phyloP scores from a whole-genome alignment of 2,888 invertebrate species.

The Epsilonema sp. region DNA sequence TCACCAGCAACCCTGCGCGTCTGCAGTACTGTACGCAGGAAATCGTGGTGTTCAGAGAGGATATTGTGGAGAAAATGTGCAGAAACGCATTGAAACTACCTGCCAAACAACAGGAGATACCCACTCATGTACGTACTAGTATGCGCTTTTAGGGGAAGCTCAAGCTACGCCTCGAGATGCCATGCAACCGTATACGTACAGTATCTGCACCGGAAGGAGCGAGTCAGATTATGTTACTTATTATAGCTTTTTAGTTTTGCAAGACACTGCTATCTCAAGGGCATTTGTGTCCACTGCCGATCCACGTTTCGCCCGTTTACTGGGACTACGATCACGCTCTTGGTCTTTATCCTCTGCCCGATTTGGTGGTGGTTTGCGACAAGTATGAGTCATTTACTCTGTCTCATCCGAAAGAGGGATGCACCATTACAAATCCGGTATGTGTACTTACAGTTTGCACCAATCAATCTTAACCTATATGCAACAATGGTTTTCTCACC shows the following conservation, averaged over 20 bases:
- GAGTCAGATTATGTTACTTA: slow-evolving; percentile 7
- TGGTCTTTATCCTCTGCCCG: slow-evolving; percentile 72
- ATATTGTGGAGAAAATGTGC: slow-evolving; percentile 74
- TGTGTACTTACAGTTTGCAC: slow-evolving; percentile 19
- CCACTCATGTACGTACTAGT: slow-evolving; percentile 6
- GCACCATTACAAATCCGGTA: slow-evolving; percentile 64
- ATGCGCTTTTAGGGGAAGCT: neutral
- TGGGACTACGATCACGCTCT: slow-evolving; percentile 75
- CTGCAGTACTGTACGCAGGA: slow-evolving; percentile 88
- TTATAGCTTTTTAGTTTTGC: slow-evolving; percentile 10
- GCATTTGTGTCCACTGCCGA: slow-evolving; percentile 62
- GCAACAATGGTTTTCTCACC: too few species aligned
- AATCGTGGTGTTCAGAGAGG: slow-evolving; percentile 68
- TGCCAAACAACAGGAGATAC: slow-evolving; percentile 42
- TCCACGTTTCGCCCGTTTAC: slow-evolving; percentile 67
- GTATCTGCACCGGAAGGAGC: slow-evolving; percentile 10
- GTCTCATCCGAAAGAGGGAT: slow-evolving; percentile 43
- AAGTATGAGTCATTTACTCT: slow-evolving; percentile 57
- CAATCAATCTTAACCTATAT: neutral
- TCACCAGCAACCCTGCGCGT: slow-evolving; percentile 79
- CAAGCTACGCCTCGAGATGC: too few species aligned
- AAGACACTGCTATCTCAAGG: slow-evolving; percentile 63
- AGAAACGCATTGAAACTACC: slow-evolving; percentile 70
- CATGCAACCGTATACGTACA: too few species aligned
- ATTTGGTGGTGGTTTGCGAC: slow-evolving; percentile 75